phyloP scores from a whole-genome alignment of 1,140 invertebrate species.

The Drosophila ohnishii region DNA sequence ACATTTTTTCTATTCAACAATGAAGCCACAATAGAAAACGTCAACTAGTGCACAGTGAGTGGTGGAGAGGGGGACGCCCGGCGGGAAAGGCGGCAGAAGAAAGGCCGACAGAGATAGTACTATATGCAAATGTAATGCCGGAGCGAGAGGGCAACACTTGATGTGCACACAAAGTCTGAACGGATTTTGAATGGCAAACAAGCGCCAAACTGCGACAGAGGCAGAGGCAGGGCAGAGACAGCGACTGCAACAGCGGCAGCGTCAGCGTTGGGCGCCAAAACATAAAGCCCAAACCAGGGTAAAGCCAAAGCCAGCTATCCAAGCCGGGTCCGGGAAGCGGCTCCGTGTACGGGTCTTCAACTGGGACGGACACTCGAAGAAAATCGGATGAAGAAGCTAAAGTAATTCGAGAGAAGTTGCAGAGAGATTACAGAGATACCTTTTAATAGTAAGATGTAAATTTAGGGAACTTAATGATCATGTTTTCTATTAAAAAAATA shows the following conservation, averaged over 20 bases:
- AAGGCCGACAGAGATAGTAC: conserved; percentile 50
- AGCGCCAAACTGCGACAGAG: conserved; percentile 48
- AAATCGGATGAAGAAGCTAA: neutral
- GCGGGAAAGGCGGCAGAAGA: conserved; percentile 11
- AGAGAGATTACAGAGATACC: neutral
- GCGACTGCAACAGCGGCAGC: neutral
- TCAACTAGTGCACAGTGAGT: conserved; percentile 69
- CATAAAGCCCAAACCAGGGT: conserved; percentile 50
- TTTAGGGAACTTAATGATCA: neutral
- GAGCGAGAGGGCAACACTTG: conserved; percentile 67
- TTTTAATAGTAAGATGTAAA: no score
- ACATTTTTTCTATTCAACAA: conserved; percentile 82
- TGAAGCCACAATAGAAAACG: conserved; percentile 80
- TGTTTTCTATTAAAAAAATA: neutral
- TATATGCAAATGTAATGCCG: conserved; percentile 55
- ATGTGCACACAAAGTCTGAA: conserved; percentile 79
- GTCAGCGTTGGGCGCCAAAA: conserved; percentile 26
- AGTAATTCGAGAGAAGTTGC: neutral
- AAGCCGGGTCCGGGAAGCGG: conserved; percentile 15
- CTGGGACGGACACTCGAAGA: conserved; percentile 2
- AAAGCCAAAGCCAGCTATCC: conserved; percentile 45
- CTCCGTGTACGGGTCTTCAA: conserved; percentile 23
- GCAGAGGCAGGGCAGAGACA: neutral
- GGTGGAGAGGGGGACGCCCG: neutral
- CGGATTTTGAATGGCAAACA: conserved; percentile 81